phyloP scores from a whole-genome alignment of 1,140 invertebrate species.

The Tetramorium alpestre region DNA sequence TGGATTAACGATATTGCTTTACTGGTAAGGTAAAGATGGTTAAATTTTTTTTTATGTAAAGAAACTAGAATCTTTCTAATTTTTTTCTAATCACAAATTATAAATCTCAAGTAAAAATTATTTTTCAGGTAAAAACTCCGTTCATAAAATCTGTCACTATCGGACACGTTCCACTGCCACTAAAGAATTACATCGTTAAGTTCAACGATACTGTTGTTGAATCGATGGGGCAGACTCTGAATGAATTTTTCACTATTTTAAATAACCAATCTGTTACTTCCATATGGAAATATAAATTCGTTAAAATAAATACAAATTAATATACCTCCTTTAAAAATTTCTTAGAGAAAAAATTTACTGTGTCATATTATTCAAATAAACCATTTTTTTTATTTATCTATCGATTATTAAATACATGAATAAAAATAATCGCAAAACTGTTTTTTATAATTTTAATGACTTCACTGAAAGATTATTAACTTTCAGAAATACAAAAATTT shows the following conservation, averaged over 20 bases:
- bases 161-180: no score
- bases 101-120: no score
- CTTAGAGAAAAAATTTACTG: conserved; percentile 27
- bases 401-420: background rate
- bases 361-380: no score
- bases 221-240: no score
- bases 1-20: conserved; percentile 69
- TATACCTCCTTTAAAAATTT: background rate
- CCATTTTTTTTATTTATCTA: background rate
- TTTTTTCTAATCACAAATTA: background rate
- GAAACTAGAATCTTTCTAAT: no score
- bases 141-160: no score
- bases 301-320: background rate
- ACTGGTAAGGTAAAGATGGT: conserved; percentile 37
- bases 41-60: background rate
- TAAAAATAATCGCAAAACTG: background rate
- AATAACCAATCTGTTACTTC: no score
- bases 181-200: no score
- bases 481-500: background rate
- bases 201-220: no score
- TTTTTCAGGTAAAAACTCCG: no score
- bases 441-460: background rate
- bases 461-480: background rate
- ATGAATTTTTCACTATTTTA: no score
- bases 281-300: no score